phyloP scores from a whole-genome alignment of 2,797 vertebrate species.

The Cirrhinus mrigala region DNA sequence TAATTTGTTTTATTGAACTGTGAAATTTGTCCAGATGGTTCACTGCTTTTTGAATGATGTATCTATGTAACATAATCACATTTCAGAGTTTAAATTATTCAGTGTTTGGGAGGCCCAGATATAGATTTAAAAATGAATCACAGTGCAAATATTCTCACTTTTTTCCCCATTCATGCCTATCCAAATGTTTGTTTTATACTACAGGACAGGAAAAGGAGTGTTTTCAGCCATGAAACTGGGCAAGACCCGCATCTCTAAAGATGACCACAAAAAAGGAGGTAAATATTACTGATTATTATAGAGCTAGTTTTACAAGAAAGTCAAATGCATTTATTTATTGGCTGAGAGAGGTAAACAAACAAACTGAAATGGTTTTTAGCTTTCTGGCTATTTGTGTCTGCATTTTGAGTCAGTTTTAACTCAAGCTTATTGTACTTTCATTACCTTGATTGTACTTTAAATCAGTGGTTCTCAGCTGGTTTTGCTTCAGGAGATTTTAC shows the following conservation, averaged over 20 bases:
- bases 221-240: constrained; percentile 97
- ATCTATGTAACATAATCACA: not conserved
- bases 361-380: not conserved
- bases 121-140: constrained; percentile 14
- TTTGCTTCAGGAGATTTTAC: not conserved
- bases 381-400: not conserved
- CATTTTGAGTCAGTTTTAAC: not conserved
- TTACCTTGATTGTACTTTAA: not conserved
- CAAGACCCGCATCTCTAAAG: constrained; percentile 87
- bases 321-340: not conserved
- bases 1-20: not conserved
- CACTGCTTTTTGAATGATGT: not conserved
- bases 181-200: constrained; percentile 19
- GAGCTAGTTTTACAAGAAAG: not conserved
- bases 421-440: not conserved
- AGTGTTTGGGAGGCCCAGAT: not conserved
- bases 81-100: constrained; percentile 6
- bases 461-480: not conserved
- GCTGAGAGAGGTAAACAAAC: not conserved
- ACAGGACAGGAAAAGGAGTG: constrained; percentile 92
- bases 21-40: not conserved
- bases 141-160: constrained; percentile 10
- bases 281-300: constrained; percentile 48
- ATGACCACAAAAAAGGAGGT: constrained; percentile 88
- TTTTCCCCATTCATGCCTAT: not conserved